Evolutionary conservation across 2,113 vertebrate genomes (phyloP), one percentile per base, ranked within the genome.

Genomic region (Struthidea cinerea): DNA sequence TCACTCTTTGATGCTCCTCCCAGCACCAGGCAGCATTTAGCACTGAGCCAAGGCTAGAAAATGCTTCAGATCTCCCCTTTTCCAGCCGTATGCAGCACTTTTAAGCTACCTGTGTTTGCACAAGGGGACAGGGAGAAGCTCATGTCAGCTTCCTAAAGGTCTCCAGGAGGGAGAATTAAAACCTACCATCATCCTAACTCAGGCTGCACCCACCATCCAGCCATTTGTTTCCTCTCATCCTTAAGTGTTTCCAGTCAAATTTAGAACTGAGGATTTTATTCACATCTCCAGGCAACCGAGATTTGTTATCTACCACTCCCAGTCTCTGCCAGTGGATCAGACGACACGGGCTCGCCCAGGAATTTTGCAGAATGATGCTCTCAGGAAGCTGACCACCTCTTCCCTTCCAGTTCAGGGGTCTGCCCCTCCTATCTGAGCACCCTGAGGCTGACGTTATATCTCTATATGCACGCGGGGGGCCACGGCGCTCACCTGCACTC

Each of bases 401-500:
- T 37, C 53, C 33, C 41, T 88, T 30, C 11, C 55, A 5, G 0
- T 24, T 0, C 0, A 3, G 55, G n/a, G 32, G 1, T 27, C 47
- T 75, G 26, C 8, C 56, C 57, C 52, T 59, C 17, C 55, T 3
- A 1, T 1, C 13, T 10, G 32, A 47, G 56, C 41, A 7, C 35
- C 53, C 41, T 0, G 56, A 44, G 46, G 44, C 1, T 21, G 67
- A 2, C 9, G 0, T 6, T 2, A 0, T 2, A 1, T 4, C 56
- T 3, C 16, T 6, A 0, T 1, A 3, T 5, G 10, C 53, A 0
- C 3, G 1, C 0, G 14, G 35, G 49, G 26, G 32, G 47, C 1
- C 1, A 61, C 0, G 46, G 13, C 5, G 64, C 98, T 98, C 84
- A 98, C 98, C 98, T 95, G 98, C 96, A 0, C 98, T 98, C 80